Percentiles rank a stretch among this genome's conserved stretches.
Conservation (phyloP, 2,888 invertebrate species). For the Gandaritis pyraliata region DNA sequence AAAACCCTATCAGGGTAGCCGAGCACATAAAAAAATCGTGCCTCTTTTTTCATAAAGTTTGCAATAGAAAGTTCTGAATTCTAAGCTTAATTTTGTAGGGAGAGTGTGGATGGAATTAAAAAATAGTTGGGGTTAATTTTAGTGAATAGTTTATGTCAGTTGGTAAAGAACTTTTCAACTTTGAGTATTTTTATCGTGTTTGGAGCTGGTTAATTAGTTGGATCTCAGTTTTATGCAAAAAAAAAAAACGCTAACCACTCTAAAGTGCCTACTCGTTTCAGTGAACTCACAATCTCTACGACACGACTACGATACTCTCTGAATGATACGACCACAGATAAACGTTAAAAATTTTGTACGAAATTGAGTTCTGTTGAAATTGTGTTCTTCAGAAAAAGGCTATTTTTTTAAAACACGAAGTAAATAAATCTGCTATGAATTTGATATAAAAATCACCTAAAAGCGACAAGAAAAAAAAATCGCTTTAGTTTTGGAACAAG, state of each 20-base stretch:
- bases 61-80: slow-evolving; percentile 46
- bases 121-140: slow-evolving; percentile 49
- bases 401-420: too few relatives aligned
- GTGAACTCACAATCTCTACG: too few relatives aligned
- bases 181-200: background rate
- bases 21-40: slow-evolving; percentile 38
- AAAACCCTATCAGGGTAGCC: slow-evolving; percentile 25
- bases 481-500: too few relatives aligned
- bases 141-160: slow-evolving; percentile 41
- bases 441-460: too few relatives aligned
- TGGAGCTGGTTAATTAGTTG: background rate
- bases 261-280: too few relatives aligned
- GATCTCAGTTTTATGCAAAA: background rate
- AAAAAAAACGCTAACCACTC: background rate
- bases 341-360: background rate
- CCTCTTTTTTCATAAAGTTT: slow-evolving; percentile 52
- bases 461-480: too few relatives aligned
- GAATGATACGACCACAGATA: too few relatives aligned
- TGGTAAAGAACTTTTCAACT: slow-evolving; percentile 18
- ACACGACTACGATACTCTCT: too few relatives aligned
- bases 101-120: slow-evolving; percentile 52
- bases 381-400: background rate
- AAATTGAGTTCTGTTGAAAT: background rate
- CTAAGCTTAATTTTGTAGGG: slow-evolving; percentile 44
- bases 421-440: too few relatives aligned